Base-by-base conservation (phyloP, 53 echinoderm and acorn worm species). In the Echinarachnius parma region DNA sequence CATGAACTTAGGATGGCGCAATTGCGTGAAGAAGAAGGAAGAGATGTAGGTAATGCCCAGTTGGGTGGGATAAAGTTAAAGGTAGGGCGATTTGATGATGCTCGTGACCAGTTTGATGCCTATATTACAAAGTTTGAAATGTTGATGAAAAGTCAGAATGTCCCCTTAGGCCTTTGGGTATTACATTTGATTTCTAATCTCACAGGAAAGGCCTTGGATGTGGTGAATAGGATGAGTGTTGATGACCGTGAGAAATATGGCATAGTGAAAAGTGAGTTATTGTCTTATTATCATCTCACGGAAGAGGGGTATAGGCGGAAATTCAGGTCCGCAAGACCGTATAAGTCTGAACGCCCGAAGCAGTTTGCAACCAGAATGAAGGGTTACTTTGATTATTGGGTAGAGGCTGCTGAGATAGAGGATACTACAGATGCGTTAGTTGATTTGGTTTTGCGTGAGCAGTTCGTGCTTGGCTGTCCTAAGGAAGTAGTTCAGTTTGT, bases 351-450 rank as follows among this genome's bases (percentile, higher is more conserved):
- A 18, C 13, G 52, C 15, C 52, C 52, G 15, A 10, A 18, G 52
- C 52, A 50, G 20, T 50, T 50, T 50, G 52, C 52, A 4, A 50
- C 52, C 9, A 50, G 52, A 50, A 50, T 50, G 20, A 50, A 50
- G 19, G 52, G 10, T 16, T 50, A 9, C 4, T 50, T 50, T 10
- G 20, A 10, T 19, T 14, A 18, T 4, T 50, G 52, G 52, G 19
- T 50, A 16, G 52, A 50, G 52, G 13, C 20, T 16, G 13, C 52
- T 16, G 52, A 50, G 19, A 50, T 50, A 10, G 52, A 50, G 4
- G 20, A 50, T 14, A 4, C 13, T 50, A 16, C 4, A 4, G 52
- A 50, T 9, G 20, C 15, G 13, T 19, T 50, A 4, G 13, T 13
- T 4, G 52, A 50, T 19, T 19, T 50, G 13, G 18, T 50, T 10